A percentile compares a stretch with the other conserved stretches of the same genome.
Conservation (phyloP, 2,888 invertebrate species). For the Agrenia bidenticulata region DNA sequence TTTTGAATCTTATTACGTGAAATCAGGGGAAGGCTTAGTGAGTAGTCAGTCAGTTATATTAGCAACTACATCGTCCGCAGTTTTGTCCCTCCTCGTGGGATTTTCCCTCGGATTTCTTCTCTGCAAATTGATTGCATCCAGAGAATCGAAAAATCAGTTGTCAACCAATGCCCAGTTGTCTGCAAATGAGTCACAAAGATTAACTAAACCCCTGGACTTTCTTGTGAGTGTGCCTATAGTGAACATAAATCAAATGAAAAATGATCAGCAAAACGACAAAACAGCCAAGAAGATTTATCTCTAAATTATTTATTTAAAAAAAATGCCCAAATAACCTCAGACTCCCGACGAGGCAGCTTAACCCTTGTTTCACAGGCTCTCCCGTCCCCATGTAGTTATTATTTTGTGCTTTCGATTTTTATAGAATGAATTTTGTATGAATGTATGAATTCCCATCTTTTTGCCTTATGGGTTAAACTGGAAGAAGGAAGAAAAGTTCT, state of each 20-base stretch:
- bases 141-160: constrained; percentile 42
- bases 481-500: too few relatives aligned
- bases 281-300: constrained; percentile 52
- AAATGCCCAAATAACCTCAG: too few relatives aligned
- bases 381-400: too few relatives aligned
- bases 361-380: too few relatives aligned
- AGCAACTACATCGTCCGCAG: constrained; percentile 48
- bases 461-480: too few relatives aligned
- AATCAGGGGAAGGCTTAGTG: constrained; percentile 25
- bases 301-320: too few relatives aligned
- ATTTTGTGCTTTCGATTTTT: too few relatives aligned
- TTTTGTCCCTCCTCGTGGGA: constrained; percentile 46
- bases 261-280: constrained; percentile 49
- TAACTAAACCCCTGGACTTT: constrained; percentile 50
- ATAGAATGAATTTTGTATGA: too few relatives aligned
- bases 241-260: constrained; percentile 43
- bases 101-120: constrained; percentile 48
- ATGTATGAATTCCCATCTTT: too few relatives aligned
- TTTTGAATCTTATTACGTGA: constrained; percentile 35
- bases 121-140: constrained; percentile 37
- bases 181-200: constrained; percentile 50
- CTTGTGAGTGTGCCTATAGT: constrained; percentile 47
- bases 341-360: too few relatives aligned
- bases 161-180: constrained; percentile 49
- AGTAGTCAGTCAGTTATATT: constrained; percentile 44